Evolutionary conservation across 1,140 invertebrate genomes (phyloP).

Genomic region (Heliothis subflexa): DNA sequence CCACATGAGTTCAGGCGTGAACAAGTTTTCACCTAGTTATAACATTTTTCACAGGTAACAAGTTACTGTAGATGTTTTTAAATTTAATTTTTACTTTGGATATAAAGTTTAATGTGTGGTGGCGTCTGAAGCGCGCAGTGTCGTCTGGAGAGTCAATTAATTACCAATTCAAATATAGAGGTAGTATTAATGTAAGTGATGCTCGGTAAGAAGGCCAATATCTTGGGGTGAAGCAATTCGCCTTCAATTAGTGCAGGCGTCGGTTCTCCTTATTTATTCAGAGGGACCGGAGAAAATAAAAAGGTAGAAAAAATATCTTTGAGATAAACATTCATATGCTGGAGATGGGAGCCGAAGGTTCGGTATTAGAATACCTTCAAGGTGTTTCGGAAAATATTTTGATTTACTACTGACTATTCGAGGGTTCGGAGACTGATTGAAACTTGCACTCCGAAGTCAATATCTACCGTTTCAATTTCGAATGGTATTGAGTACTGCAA

Average conservation of each 20-base stretch:
- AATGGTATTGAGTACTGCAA: constrained; percentile 27
- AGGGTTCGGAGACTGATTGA: constrained; percentile 39
- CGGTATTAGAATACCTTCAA: constrained; percentile 40
- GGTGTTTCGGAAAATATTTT: constrained; percentile 46
- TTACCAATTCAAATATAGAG: constrained; percentile 59
- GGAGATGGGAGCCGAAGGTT: constrained; percentile 45
- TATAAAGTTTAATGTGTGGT: constrained; percentile 18
- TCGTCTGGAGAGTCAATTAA: constrained; percentile 49
- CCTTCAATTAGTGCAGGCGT: constrained; percentile 71
- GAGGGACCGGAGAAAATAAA: constrained; percentile 66
- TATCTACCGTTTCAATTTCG: constrained; percentile 36
- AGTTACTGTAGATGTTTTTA: constrained; percentile 59
- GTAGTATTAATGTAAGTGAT: constrained; percentile 55
- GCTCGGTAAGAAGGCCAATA: constrained; percentile 51
- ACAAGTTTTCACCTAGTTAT: constrained; percentile 68
- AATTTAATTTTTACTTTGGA: constrained; percentile 62
- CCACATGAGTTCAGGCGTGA: constrained; percentile 62
- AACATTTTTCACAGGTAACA: constrained; percentile 60
- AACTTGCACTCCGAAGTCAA: constrained; percentile 33
- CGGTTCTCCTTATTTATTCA: constrained; percentile 72
- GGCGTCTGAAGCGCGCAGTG: constrained; percentile 4
- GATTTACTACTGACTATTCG: constrained; percentile 30
- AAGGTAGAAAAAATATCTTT: constrained; percentile 60
- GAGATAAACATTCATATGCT: constrained; percentile 68
- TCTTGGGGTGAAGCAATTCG: constrained; percentile 57